phyloP scores from a whole-genome alignment of 2,113 vertebrate genomes.

The Amia ocellicauda region DNA sequence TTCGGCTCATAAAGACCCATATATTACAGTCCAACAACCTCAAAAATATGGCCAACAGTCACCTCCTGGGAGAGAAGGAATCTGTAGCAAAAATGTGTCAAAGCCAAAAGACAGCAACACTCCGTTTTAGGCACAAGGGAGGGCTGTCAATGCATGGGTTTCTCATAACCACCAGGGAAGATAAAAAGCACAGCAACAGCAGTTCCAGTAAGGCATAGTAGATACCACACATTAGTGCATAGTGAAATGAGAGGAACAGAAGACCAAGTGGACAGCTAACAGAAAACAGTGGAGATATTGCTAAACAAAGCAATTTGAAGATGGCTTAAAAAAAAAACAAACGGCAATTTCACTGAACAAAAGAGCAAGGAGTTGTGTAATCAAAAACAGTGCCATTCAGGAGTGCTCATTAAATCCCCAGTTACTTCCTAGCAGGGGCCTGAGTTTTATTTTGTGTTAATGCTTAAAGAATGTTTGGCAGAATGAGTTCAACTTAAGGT shows the following conservation, averaged over 20 bases:
- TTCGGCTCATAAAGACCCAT: conserved; percentile 36
- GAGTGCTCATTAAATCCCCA: too few relatives aligned
- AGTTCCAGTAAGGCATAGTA: background rate
- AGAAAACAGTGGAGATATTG: background rate
- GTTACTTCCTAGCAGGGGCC: too few relatives aligned
- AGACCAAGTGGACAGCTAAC: too few relatives aligned
- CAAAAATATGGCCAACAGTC: conserved; percentile 35
- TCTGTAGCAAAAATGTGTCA: conserved; percentile 22
- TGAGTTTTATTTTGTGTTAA: too few relatives aligned
- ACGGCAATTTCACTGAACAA: too few relatives aligned
- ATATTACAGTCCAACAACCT: conserved; percentile 30
- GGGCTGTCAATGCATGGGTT: background rate
- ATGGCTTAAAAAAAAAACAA: too few relatives aligned
- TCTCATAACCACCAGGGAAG: background rate
- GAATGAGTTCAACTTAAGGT: too few relatives aligned
- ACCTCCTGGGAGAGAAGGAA: conserved; percentile 26
- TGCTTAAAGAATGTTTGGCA: too few relatives aligned
- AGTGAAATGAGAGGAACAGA: background rate
- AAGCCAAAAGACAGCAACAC: conserved; percentile 26
- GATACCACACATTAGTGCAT: background rate
- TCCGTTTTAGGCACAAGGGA: conserved; percentile 6
- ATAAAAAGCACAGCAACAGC: background rate
- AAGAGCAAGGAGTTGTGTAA: too few relatives aligned
- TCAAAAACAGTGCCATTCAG: too few relatives aligned
- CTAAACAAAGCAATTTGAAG: too few relatives aligned